phyloP scores from a whole-genome alignment of 2,888 invertebrate genomes.

The Myopa testacea region DNA sequence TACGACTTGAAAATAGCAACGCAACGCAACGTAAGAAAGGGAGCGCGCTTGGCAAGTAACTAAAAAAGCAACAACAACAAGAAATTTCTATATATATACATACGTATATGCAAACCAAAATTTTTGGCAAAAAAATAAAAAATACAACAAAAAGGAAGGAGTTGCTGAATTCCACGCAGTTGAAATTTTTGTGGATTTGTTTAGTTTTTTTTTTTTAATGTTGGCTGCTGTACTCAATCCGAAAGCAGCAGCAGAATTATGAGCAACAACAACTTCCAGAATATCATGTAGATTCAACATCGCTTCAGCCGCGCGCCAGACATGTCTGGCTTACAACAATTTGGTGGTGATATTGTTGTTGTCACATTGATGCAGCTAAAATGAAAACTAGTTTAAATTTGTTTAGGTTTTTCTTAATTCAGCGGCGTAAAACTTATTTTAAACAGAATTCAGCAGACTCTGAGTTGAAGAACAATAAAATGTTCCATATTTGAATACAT shows the following conservation, averaged over 20 bases:
- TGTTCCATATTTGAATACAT: no score
- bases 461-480: no score
- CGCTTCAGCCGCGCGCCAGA: constrained; percentile 13
- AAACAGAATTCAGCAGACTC: no score
- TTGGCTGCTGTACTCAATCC: no score
- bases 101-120: constrained; percentile 28
- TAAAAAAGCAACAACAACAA: constrained; percentile 9
- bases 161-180: constrained; percentile 32
- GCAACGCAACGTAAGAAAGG: not conserved
- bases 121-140: constrained; percentile 18
- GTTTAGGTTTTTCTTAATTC: no score
- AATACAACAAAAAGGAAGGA: not conserved
- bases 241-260: constrained; percentile 28
- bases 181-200: constrained; percentile 35
- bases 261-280: constrained; percentile 30
- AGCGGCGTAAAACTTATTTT: no score
- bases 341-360: not conserved
- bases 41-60: not conserved
- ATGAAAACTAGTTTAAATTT: no score
- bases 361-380: not conserved
- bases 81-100: not conserved
- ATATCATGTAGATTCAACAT: not conserved
- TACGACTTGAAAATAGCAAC: not conserved
- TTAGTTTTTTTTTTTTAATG: not conserved
- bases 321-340: constrained; percentile 5